A percentile compares a stretch with the other conserved stretches of the same genome.
Conservation (phyloP, 2,888 invertebrate genomes). For the Oscheius sp. region DNA sequence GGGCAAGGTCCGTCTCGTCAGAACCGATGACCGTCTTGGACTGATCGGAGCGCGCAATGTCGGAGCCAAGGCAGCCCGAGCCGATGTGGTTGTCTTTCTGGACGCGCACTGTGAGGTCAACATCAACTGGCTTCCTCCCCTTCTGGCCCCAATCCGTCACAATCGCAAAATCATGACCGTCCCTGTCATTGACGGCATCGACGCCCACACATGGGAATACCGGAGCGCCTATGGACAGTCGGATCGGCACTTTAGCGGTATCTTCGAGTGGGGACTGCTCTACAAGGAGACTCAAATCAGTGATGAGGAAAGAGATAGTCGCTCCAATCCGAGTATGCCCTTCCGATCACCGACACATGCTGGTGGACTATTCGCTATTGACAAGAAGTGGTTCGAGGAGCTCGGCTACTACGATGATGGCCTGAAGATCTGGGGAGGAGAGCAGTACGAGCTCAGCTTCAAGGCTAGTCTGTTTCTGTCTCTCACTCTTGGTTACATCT, state of each 20-base stretch:
- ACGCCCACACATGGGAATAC: constrained; percentile 93
- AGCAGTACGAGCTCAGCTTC: constrained; percentile 93
- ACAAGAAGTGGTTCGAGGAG: constrained; percentile 91
- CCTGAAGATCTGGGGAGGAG: constrained; percentile 93
- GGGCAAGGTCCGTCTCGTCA: constrained; percentile 88
- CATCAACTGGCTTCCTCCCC: constrained; percentile 93
- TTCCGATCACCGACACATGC: constrained; percentile 97
- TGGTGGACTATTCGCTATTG: constrained; percentile 98
- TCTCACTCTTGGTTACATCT: too few relatives aligned
- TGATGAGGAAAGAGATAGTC: constrained; percentile 82
- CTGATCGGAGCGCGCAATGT: constrained; percentile 82
- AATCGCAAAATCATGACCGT: constrained; percentile 94
- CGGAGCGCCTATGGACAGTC: constrained; percentile 86
- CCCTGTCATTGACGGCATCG: constrained; percentile 96
- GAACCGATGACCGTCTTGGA: constrained; percentile 90
- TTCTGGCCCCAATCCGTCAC: constrained; percentile 90
- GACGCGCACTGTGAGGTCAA: constrained; percentile 92
- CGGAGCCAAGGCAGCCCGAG: constrained; percentile 75
- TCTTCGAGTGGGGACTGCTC: constrained; percentile 99
- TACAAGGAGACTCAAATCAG: constrained; percentile 98
- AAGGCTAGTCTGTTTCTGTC: constrained; percentile 76
- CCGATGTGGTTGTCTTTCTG: constrained; percentile 94
- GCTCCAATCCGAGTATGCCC: constrained; percentile 89
- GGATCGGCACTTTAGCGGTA: constrained; percentile 80
- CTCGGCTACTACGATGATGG: constrained; percentile 97